Percentiles rank a stretch among this genome's conserved stretches.
Evolutionary conservation across 1,140 invertebrate species (phyloP).

Genomic region (Mycetomoellerius zeteki): DNA sequence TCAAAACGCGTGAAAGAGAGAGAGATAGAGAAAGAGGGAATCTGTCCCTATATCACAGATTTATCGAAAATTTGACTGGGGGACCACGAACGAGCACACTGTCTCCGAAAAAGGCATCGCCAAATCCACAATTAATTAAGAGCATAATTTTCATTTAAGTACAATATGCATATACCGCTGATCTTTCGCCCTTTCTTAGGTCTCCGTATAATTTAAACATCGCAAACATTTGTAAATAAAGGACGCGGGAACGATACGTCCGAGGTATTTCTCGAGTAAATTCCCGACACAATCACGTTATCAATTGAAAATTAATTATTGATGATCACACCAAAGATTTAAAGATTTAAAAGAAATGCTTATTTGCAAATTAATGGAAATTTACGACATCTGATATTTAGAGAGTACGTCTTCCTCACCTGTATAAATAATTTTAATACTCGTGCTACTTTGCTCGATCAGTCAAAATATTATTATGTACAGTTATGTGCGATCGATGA

Average conservation of each 20-base stretch:
- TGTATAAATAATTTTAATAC: not conserved
- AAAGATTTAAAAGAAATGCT: slow-evolving; percentile 4
- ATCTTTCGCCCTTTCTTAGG: slow-evolving; percentile 44
- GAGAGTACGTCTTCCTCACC: not conserved
- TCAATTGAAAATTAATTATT: slow-evolving; percentile 6
- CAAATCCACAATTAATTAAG: slow-evolving; percentile 43
- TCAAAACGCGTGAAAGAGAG: slow-evolving; percentile 79
- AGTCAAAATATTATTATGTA: slow-evolving; percentile 9
- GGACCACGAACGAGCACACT: slow-evolving; percentile 68
- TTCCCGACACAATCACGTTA: not conserved
- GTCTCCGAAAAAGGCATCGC: slow-evolving; percentile 49
- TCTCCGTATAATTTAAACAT: slow-evolving; percentile 47
- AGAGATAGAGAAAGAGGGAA: slow-evolving; percentile 46
- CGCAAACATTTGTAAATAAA: slow-evolving; percentile 42
- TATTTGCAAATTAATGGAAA: not conserved
- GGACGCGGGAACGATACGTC: slow-evolving; percentile 52
- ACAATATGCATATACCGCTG: slow-evolving; percentile 24
- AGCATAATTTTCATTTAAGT: slow-evolving; percentile 47
- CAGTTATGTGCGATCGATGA: slow-evolving; percentile 10
- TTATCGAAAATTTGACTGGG: slow-evolving; percentile 80
- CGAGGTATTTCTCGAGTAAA: slow-evolving; percentile 19
- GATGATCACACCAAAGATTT: not conserved
- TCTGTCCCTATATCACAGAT: slow-evolving; percentile 86
- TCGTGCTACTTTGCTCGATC: not conserved
- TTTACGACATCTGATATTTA: not conserved